Evolutionary conservation across 2,113 vertebrate species (phyloP).

Genomic region (Thermophis baileyi): DNA sequence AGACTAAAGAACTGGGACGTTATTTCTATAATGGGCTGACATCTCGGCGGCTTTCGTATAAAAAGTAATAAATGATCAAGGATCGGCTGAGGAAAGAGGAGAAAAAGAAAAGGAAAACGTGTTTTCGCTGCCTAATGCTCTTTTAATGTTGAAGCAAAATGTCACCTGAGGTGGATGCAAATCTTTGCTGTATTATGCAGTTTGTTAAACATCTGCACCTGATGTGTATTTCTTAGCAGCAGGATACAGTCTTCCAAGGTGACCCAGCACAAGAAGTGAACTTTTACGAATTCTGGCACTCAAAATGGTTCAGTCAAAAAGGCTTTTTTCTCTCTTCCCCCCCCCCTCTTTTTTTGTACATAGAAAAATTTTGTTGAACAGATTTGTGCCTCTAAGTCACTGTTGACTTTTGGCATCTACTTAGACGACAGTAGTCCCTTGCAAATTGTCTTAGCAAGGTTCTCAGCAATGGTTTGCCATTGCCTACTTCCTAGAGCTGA

Average conservation of each 20-base stretch:
- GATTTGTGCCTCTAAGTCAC: background rate
- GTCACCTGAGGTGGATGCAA: background rate
- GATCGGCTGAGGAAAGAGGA: background rate
- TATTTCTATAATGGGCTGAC: background rate
- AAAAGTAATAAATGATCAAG: conserved; percentile 5
- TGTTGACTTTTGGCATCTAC: background rate
- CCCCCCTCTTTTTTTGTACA: background rate
- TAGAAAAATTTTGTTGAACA: background rate
- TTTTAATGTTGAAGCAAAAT: background rate
- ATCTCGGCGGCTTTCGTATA: background rate
- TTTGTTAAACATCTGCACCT: background rate
- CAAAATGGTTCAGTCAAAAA: background rate
- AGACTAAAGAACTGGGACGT: background rate
- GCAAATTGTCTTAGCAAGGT: background rate
- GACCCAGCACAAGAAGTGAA: too few relatives aligned
- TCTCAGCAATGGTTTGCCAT: background rate
- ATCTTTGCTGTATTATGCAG: background rate
- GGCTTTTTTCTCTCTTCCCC: too few relatives aligned
- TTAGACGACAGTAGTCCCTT: background rate
- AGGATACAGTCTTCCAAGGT: background rate
- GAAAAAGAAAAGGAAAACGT: background rate
- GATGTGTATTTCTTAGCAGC: background rate
- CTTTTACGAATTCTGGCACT: background rate
- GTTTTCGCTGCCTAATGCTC: background rate
- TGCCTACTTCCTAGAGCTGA: background rate